Evolutionary conservation across 2,797 vertebrate genomes (phyloP), one percentile per base, ranked within the genome.

Genomic region (Lutra lutra): DNA sequence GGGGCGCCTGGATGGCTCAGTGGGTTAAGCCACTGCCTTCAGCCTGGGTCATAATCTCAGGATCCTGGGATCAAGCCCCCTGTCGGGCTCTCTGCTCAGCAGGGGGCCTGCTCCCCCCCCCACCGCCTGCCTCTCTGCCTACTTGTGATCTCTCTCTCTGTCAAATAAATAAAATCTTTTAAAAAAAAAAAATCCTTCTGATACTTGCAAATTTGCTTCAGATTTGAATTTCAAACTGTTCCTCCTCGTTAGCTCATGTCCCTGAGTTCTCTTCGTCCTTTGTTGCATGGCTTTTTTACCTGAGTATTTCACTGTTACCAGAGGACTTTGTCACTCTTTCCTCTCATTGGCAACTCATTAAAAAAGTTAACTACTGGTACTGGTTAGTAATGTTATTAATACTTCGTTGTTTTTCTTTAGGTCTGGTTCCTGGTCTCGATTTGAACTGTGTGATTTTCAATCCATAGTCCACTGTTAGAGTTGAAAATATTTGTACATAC

Each of bases 391-490:
- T 25, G 51, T 85, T 83, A 94, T 85, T 77, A 72, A 82, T 54
- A 62, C 15, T 95, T 86, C 7, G 10, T 66, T 78, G 5, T 27
- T 93, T 91, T 80, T 88, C 72, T 48, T 82, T 96, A 87, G 86
- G 20, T 60, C 78, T 82, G 15, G 32, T 29, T 86, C 54, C 54
- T 95, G 32, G 10, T 90, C 84, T 92, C 64, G 29, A 62, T 72
- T 80, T 80, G 35, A 96, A 95, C 20, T 68, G 18, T 64, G 35
- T 78, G 60, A 51, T 82, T 96, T 95, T 86, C 38, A 83, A 70
- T 29, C 38, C 32, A 77, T 3, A 66, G 10, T 73, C 70, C 40
- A 78, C 12, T 85, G 40, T 66, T 85, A 87, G 7, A 58, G 14
- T 13, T 66, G 38, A 84, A 95, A 84, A 79, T 75, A 58, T 91